Evolutionary conservation across 2,888 invertebrate species (phyloP).

Genomic region (Petrolisthes cinctipes): DNA sequence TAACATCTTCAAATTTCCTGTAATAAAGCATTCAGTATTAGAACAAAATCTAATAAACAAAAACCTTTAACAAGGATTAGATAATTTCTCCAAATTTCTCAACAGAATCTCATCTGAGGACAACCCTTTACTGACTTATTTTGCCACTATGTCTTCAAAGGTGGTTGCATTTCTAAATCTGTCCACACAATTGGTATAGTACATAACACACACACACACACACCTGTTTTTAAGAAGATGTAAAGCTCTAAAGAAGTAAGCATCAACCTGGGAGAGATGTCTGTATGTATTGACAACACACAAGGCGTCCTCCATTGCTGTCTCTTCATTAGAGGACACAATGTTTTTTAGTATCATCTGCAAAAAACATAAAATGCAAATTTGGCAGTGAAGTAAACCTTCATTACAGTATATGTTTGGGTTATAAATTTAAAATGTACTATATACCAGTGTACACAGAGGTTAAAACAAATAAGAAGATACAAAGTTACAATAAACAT

Average conservation of each 20-base stretch:
- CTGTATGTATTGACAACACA: conserved; percentile 50
- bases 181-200: neutral
- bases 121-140: neutral
- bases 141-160: neutral
- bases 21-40: no score
- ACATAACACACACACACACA: neutral
- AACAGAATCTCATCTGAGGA: neutral
- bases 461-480: no score
- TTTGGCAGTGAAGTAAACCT: no score
- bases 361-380: neutral
- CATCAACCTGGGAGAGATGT: conserved; percentile 40
- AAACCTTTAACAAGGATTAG: no score
- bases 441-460: no score
- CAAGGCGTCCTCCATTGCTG: conserved; percentile 44
- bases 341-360: conserved; percentile 52
- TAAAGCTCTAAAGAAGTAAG: conserved; percentile 38
- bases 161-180: neutral
- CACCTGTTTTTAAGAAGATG: conserved; percentile 50
- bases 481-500: no score
- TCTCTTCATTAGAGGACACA: conserved; percentile 27
- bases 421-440: no score
- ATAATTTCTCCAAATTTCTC: no score
- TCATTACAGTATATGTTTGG: no score
- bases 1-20: conserved; percentile 34
- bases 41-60: no score